A percentile compares a stretch with the other conserved stretches of the same genome.
Conservation (phyloP, 2,113 vertebrate genomes). For the Barnardius zonarius region DNA sequence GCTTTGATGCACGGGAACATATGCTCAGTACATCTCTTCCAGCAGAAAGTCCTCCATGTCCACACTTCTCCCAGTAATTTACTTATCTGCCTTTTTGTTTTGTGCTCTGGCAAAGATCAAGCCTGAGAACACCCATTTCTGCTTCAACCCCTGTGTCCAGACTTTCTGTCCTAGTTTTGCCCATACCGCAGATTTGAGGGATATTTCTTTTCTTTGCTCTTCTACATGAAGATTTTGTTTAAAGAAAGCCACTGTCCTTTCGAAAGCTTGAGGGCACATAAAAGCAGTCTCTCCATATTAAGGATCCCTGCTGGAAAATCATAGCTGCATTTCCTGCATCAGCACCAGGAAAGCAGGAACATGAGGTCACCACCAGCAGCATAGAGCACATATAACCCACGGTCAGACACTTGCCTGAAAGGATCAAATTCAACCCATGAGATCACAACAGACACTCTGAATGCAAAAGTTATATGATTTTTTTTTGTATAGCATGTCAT, state of each 20-base stretch:
- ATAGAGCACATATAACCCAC: not conserved
- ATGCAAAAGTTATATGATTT: not conserved
- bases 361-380: not conserved
- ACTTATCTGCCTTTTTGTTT: not conserved
- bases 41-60: not conserved
- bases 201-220: not conserved
- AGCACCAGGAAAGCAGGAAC: not conserved
- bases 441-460: not conserved
- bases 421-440: not conserved
- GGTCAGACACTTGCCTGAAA: not conserved
- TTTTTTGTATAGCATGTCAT: not conserved
- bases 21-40: not conserved
- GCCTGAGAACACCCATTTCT: not conserved
- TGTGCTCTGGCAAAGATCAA: not conserved
- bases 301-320: not conserved
- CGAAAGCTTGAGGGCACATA: not conserved
- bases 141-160: not conserved
- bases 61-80: not conserved
- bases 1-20: not conserved
- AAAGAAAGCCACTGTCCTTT: not conserved
- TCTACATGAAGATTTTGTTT: not conserved
- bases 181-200: not conserved
- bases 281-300: not conserved
- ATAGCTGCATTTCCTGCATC: not conserved
- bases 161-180: not conserved